Evolutionary conservation across 1,140 invertebrate species (phyloP).

Genomic region (Papilio polytes): DNA sequence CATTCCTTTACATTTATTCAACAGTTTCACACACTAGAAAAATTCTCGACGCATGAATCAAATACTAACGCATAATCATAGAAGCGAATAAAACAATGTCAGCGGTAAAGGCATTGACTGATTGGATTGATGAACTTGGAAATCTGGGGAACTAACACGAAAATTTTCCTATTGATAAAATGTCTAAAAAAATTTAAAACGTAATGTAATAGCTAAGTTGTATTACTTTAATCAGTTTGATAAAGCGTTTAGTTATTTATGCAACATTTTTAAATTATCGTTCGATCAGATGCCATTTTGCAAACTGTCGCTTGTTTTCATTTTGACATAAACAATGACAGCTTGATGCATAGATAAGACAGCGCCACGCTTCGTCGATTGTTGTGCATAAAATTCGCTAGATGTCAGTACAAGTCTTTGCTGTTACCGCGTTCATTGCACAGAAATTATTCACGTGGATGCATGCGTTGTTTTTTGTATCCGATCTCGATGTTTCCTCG

Average conservation of each 20-base stretch:
- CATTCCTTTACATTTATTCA: slow-evolving; percentile 36
- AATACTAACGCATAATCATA: not conserved
- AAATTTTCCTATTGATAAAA: no score
- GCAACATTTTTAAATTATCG: not conserved
- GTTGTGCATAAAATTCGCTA: slow-evolving; percentile 9
- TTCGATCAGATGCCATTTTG: not conserved
- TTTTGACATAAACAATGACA: slow-evolving; percentile 19
- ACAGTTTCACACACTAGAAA: slow-evolving; percentile 28
- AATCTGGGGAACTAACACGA: no score
- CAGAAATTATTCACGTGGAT: slow-evolving; percentile 38
- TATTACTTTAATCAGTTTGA: not conserved
- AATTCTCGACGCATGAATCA: slow-evolving; percentile 11
- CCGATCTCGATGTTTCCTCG: slow-evolving; percentile 65
- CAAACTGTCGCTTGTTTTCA: slow-evolving; percentile 4
- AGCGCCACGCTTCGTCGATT: not conserved
- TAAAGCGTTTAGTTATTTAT: not conserved
- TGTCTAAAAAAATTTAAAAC: no score
- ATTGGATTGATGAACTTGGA: not conserved
- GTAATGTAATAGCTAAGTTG: not conserved
- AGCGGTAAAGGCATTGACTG: not conserved
- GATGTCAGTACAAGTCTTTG: slow-evolving; percentile 14
- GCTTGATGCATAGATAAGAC: slow-evolving; percentile 28
- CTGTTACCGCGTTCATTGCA: slow-evolving; percentile 32
- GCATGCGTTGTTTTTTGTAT: slow-evolving; percentile 56
- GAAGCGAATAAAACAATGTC: not conserved